Evolutionary conservation across 2,113 vertebrate genomes (phyloP).

Genomic region (Setophaga kirtlandii): DNA sequence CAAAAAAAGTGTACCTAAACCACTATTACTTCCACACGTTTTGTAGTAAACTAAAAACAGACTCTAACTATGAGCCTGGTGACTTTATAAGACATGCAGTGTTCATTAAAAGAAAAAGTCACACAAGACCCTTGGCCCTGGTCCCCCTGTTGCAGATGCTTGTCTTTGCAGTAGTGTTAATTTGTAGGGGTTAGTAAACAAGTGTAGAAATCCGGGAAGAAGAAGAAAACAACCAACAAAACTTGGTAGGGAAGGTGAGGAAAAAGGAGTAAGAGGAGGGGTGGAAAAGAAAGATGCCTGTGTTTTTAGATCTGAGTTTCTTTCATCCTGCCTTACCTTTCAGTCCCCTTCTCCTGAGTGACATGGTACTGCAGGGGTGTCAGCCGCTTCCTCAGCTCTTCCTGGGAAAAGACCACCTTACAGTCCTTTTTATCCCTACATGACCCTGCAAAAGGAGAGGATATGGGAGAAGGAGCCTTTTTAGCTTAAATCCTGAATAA

Average conservation of each 20-base stretch:
- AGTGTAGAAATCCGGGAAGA: constrained; percentile 32
- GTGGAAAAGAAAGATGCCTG: neutral
- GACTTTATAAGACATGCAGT: constrained; percentile 69
- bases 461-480: constrained; percentile 68
- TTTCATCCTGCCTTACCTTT: constrained; percentile 82
- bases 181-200: constrained; percentile 68
- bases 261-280: neutral
- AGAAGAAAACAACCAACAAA: neutral
- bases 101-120: constrained; percentile 65
- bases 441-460: constrained; percentile 84
- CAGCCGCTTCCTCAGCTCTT: constrained; percentile 91
- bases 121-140: constrained; percentile 50
- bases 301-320: neutral
- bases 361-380: constrained; percentile 93
- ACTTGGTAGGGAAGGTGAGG: constrained; percentile 1
- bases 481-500: constrained; percentile 76
- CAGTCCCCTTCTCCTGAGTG: constrained; percentile 96
- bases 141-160: constrained; percentile 52
- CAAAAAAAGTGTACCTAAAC: constrained; percentile 76
- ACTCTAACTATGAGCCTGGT: constrained; percentile 68
- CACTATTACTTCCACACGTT: constrained; percentile 80
- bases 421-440: constrained; percentile 88
- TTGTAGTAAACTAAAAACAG: constrained; percentile 80
- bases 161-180: constrained; percentile 64
- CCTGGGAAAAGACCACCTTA: constrained; percentile 87